Base-by-base conservation (phyloP, 2,113 vertebrate genomes). In the Fregata magnificens region DNA sequence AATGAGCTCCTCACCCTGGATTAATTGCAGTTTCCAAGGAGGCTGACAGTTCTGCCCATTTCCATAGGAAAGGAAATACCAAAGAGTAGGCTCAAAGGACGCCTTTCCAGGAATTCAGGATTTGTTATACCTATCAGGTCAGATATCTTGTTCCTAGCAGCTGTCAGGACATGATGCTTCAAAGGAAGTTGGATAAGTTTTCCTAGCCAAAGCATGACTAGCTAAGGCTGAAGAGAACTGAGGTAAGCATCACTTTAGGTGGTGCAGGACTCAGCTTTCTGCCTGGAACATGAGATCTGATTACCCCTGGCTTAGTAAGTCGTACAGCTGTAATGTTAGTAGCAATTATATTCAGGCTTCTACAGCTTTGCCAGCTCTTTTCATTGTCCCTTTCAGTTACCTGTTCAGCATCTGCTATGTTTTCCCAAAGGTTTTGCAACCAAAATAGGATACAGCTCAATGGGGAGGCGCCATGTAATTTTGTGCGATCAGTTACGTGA, bases 111-210 rank as follows among this genome's bases (percentile, higher is more conserved):
- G 86, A 96, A 95, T 91, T 85, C 73, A 66, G 96, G 66, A 83
- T 95, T 96, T 95, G 82, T 58, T 91, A 55, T 90, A 91, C 93
- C 78, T 85, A 55, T 87, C 74, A 38, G 74, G 66, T 97, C 74
- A 95, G 81, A 96, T 97, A 95, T 95, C 94, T 56, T 94, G 81
- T 93, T 95, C 71, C 84, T 91, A 73, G 67, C 93, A 97, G 95
- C 96, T 96, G 95, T 87, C 95, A 93, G 93, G 91, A 97, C 84
- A 40, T 5, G 81, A 79, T 85, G 87, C 78, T 83, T 95, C 84
- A 95, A 87, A 96, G 94, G 97, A 96, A 95, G 94, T 55, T 94
- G 77, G 94, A 44, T 93, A 93, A 93, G 78, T 76, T 89, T 90
- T 82, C 6, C 11, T 77, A 82, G 89, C 86, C 81, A 91, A 61